Evolutionary conservation across 2,888 invertebrate species (phyloP), one percentile per base, ranked within the genome.

Genomic region (Oxyteleia sp.): DNA sequence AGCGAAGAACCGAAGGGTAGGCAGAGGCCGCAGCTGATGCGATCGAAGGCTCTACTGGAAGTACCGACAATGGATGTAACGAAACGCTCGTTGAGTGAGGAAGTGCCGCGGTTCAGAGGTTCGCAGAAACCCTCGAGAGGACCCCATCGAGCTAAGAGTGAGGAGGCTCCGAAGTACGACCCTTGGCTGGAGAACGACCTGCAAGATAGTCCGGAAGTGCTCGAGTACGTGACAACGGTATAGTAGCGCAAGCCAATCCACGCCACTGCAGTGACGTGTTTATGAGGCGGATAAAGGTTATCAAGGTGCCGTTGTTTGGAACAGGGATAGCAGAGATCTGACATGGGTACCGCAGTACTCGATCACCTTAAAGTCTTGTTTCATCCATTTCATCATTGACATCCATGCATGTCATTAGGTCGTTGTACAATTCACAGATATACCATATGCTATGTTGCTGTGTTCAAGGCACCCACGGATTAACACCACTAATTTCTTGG

Each of bases 161-260:
- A 93, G 85, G 93, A 93, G 80, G 89, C 88, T 13, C 85, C 91
- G 11, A 90, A 90, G 45, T 90, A 89, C 87, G 91, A 90, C 74
- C 92, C 92, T 4, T 92, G 92, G 92, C 87, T 88, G 79, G 85
- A 88, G 15, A 88, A 88, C 71, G 66, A 85, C 63, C 57, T 16
- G 59, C 64, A 66, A 43, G 91, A 91, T 20, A 83, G 82, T 5
- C 64, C 89, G 23, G 93, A 93, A 86, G 84, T 93, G 53, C 86
- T 92, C 55, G 89, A 93, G 84, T 93, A 93, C 86, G 93, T 93
- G 45, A 93, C 93, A 15, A 93, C 93, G 45, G 93, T 93, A 61
- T 92, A 79, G 26, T 20, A 1, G 29, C 15, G 32, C 10, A 13
- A 16, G 7, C 13, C 4, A 38, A 20, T 51, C 5, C 15, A 26